These are phyloP conservation scores for Cantharis nigra DNA, from an alignment of 2,888 invertebrate genomes.

Conservation along the genomic window DNA sequence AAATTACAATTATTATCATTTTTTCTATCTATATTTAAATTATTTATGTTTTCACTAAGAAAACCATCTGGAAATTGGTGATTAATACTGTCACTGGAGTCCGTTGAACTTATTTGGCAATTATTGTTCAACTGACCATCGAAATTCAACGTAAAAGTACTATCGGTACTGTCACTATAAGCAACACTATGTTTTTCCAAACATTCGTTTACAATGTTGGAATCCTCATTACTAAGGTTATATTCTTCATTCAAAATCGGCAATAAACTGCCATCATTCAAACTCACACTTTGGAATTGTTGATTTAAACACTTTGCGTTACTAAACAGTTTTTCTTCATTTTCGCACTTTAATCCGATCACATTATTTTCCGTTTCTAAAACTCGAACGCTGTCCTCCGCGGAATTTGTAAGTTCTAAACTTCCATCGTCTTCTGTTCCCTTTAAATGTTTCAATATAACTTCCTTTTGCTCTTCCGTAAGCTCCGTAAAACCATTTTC, in stretches of 20 bases:
- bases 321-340: background rate
- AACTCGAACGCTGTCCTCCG: background rate
- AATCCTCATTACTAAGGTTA: background rate
- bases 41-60: constrained; percentile 6
- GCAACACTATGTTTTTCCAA: constrained; percentile 46
- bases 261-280: constrained; percentile 38
- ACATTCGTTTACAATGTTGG: constrained; percentile 44
- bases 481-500: constrained; percentile 54
- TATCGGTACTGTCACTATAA: constrained; percentile 1
- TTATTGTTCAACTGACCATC: constrained; percentile 6
- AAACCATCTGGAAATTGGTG: constrained; percentile 2
- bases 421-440: constrained; percentile 5
- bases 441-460: constrained; percentile 42
- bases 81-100: constrained; percentile 40
- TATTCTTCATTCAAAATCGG: constrained; percentile 35
- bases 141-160: constrained; percentile 17
- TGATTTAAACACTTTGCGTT: constrained; percentile 11
- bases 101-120: constrained; percentile 10
- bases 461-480: constrained; percentile 51
- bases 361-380: background rate
- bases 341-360: background rate
- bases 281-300: constrained; percentile 38
- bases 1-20: constrained; percentile 45
- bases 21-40: constrained; percentile 39
- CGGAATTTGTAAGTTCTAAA: background rate